Conservation (phyloP, 2,113 vertebrate genomes). For the Strix aluco region DNA sequence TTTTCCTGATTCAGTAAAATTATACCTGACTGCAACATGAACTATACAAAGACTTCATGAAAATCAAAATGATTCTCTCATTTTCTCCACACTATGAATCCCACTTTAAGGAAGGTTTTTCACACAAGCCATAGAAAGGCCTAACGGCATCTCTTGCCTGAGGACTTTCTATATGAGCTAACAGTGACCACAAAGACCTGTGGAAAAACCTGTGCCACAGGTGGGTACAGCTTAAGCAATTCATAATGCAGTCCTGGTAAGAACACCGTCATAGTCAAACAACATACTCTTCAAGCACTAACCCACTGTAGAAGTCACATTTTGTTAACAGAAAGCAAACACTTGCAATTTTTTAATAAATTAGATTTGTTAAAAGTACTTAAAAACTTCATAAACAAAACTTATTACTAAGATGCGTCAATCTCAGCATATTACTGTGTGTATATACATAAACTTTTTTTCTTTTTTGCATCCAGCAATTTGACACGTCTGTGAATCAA, state of each 20-base stretch:
- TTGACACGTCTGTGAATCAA: constrained; percentile 55
- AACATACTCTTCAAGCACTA: constrained; percentile 30
- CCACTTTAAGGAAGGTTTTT: background rate
- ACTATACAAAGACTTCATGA: background rate
- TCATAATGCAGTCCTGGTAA: constrained; percentile 56
- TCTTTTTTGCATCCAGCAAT: constrained; percentile 85
- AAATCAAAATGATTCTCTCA: background rate
- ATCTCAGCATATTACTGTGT: constrained; percentile 6
- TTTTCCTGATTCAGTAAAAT: background rate
- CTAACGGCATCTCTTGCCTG: background rate
- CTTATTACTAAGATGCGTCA: background rate
- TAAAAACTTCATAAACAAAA: constrained; percentile 37
- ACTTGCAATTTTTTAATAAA: background rate
- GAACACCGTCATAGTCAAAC: constrained; percentile 39
- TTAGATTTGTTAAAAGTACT: constrained; percentile 33
- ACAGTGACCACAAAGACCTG: background rate
- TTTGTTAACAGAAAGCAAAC: constrained; percentile 32
- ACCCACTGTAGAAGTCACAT: background rate
- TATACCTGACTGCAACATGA: background rate
- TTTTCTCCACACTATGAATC: background rate
- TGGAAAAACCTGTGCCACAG: background rate
- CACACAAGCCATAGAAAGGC: background rate
- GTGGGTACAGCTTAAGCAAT: background rate
- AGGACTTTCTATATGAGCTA: background rate
- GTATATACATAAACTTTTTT: constrained; percentile 52